These are phyloP conservation scores for Venusia cambrica DNA, from an alignment of 2,888 invertebrate species.

Conservation along the genomic window DNA sequence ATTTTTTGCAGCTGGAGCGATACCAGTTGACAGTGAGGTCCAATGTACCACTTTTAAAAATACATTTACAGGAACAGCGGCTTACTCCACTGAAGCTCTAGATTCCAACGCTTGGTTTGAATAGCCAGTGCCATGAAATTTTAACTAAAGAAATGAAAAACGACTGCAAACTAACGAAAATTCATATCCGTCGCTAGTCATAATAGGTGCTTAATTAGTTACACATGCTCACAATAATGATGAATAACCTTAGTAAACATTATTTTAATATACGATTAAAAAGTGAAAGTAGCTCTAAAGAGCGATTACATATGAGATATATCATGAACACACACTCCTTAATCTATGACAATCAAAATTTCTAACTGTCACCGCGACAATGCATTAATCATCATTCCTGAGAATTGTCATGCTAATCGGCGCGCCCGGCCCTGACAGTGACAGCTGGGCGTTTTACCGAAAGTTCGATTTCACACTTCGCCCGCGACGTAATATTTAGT, in stretches of 20 bases:
- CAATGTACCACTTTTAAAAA: no score
- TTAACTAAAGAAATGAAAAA: no score
- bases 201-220: no score
- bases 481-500: slow-evolving; percentile 53
- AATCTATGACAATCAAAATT: slow-evolving; percentile 9
- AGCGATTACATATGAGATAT: slow-evolving; percentile 13
- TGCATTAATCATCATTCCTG: slow-evolving; percentile 19
- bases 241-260: neutral
- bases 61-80: no score
- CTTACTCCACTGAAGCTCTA: no score
- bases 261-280: slow-evolving; percentile 7
- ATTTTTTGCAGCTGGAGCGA: no score
- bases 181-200: no score
- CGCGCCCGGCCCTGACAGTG: slow-evolving; percentile 18
- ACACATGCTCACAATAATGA: no score
- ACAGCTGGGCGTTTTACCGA: slow-evolving; percentile 21
- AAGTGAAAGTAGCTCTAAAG: slow-evolving; percentile 14
- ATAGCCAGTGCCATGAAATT: no score
- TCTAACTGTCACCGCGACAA: slow-evolving; percentile 12
- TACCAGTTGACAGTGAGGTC: no score
- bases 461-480: slow-evolving; percentile 21
- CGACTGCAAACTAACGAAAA: no score
- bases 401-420: slow-evolving; percentile 13
- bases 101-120: no score
- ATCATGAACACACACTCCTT: slow-evolving; percentile 9